A percentile compares a stretch with the other conserved stretches of the same genome.
Evolutionary conservation across 1,140 invertebrate genomes (phyloP).

Genomic region (Drosophila ohnishii): DNA sequence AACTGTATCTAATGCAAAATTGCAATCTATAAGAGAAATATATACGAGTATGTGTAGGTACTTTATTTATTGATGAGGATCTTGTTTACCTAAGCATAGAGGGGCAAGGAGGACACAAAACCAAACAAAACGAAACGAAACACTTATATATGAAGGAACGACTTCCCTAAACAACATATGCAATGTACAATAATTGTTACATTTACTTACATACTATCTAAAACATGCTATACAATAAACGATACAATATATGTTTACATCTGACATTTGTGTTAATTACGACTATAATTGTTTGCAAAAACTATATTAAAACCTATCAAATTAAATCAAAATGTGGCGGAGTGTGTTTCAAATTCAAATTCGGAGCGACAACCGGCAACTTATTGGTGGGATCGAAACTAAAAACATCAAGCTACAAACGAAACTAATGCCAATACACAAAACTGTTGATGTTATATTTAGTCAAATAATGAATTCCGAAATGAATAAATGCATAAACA

Average conservation of each 20-base stretch:
- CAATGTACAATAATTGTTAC: conserved; percentile 48
- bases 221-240: conserved; percentile 48
- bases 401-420: conserved; percentile 27
- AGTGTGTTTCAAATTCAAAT: conserved; percentile 40
- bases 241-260: conserved; percentile 59
- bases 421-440: conserved; percentile 73
- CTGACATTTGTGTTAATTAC: conserved; percentile 75
- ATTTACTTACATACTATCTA: conserved; percentile 42
- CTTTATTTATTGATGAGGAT: conserved; percentile 25
- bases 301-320: conserved; percentile 65
- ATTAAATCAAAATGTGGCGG: conserved; percentile 53
- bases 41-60: conserved; percentile 17
- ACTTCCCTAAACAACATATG: conserved; percentile 34
- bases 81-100: conserved; percentile 14
- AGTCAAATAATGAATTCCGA: conserved; percentile 72
- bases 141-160: conserved; percentile 15
- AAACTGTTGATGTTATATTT: conserved; percentile 80
- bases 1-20: conserved; percentile 52
- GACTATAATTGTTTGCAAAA: conserved; percentile 77
- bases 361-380: conserved; percentile 23
- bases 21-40: conserved; percentile 31
- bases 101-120: conserved; percentile 17
- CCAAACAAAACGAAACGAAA: neutral
- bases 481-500: conserved; percentile 73
- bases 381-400: conserved; percentile 37